Evolutionary conservation across 2,113 vertebrate species (phyloP).

Genomic region (Pheucticus melanocephalus): DNA sequence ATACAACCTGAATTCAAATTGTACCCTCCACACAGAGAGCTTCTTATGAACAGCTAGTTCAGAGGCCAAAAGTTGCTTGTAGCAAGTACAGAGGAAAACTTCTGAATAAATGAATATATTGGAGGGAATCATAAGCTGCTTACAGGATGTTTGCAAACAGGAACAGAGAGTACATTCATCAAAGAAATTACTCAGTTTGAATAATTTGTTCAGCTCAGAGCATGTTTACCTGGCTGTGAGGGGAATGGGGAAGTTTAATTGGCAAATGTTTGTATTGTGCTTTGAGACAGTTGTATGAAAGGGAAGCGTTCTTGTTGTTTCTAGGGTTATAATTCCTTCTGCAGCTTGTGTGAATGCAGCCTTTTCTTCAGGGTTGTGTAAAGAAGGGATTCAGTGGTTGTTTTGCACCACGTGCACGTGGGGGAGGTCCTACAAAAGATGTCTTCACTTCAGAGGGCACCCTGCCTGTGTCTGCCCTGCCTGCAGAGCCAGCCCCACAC

Average conservation of each 20-base stretch:
- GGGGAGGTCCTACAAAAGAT: neutral
- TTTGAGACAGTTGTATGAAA: neutral
- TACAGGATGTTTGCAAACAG: conserved; percentile 31
- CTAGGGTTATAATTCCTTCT: neutral
- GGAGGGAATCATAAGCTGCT: conserved; percentile 2
- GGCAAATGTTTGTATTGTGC: neutral
- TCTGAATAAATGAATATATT: neutral
- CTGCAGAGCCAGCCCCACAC: neutral
- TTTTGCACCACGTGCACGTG: rapidly evolving
- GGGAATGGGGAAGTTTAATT: neutral
- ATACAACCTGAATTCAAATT: neutral
- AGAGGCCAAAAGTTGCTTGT: conserved; percentile 6
- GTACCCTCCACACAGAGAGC: neutral
- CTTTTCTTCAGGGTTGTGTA: neutral
- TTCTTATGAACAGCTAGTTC: neutral
- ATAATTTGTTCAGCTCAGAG: neutral
- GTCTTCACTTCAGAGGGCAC: neutral
- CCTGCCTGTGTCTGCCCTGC: neutral
- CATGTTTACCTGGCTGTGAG: conserved; percentile 11
- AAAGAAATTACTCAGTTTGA: neutral
- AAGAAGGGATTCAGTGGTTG: neutral
- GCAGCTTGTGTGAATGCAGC: neutral
- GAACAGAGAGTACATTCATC: conserved; percentile 21
- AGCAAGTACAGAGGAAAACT: neutral
- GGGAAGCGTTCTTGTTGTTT: rapidly evolving